Conservation (phyloP, 92 coral and sea anemone species). For the Actinostola sp. region DNA sequence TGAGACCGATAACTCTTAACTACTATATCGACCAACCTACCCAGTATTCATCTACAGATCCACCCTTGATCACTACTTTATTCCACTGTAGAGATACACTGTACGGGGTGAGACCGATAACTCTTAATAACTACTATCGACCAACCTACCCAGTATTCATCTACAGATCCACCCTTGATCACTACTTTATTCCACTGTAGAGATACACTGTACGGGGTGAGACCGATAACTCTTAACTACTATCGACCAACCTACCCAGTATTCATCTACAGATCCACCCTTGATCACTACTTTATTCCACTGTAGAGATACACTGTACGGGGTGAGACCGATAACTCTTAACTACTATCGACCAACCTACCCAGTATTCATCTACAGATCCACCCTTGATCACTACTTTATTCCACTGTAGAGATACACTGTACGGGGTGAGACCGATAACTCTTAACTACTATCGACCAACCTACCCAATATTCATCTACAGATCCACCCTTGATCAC, state of each 20-base stretch:
- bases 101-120: not conserved
- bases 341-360: too few relatives aligned
- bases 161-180: constrained; percentile 30
- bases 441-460: not conserved
- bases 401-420: too few relatives aligned
- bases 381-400: too few relatives aligned
- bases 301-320: too few relatives aligned
- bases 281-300: too few relatives aligned
- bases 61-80: not conserved
- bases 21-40: too few relatives aligned
- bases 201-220: constrained; percentile 30
- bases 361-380: too few relatives aligned
- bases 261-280: too few relatives aligned
- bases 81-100: constrained; percentile 4
- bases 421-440: not conserved
- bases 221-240: constrained; percentile 6
- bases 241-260: too few relatives aligned
- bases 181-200: constrained; percentile 26
- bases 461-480: not conserved
- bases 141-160: too few relatives aligned
- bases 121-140: too few relatives aligned
- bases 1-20: not conserved
- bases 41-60: not conserved
- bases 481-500: not conserved
- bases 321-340: too few relatives aligned